These are phyloP conservation scores for Dendrocopos noguchii DNA, from an alignment of 2,113 vertebrate species.

Conservation along the genomic window DNA sequence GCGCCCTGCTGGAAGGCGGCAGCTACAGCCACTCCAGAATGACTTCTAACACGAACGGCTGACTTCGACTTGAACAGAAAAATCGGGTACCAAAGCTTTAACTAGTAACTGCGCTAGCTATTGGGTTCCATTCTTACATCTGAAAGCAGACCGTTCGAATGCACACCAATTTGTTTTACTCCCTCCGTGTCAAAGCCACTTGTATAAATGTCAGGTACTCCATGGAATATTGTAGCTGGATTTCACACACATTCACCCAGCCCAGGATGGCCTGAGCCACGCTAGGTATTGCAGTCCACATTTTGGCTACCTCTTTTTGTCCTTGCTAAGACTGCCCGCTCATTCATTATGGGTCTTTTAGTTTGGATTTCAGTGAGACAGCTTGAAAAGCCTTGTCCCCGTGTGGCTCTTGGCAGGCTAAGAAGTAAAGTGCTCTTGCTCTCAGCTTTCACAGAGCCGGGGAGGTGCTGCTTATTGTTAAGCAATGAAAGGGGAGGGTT, in stretches of 20 bases:
- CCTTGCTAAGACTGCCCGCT: neutral
- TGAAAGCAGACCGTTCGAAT: neutral
- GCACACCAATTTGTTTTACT: neutral
- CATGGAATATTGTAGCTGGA: neutral
- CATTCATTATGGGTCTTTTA: slow-evolving; percentile 64
- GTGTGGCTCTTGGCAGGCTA: slow-evolving; percentile 69
- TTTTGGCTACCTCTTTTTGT: neutral
- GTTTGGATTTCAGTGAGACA: slow-evolving; percentile 68
- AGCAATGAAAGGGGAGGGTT: slow-evolving; percentile 72
- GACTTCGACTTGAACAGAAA: neutral
- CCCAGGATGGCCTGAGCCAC: neutral
- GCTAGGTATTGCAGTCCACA: neutral
- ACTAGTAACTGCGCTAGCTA: neutral
- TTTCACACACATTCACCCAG: neutral
- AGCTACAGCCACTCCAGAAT: neutral
- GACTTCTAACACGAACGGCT: neutral
- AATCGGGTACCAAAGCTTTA: neutral
- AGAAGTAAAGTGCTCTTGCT: slow-evolving; percentile 69
- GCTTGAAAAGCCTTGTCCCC: slow-evolving; percentile 72
- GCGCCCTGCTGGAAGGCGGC: slow-evolving; percentile 56
- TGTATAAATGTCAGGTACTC: neutral
- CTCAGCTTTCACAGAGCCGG: slow-evolving; percentile 64
- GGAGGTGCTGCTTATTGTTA: slow-evolving; percentile 76
- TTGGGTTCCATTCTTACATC: neutral
- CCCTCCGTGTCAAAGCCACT: neutral